Conservation (phyloP, 2,888 invertebrate species). For the Steinernema scapterisci region DNA sequence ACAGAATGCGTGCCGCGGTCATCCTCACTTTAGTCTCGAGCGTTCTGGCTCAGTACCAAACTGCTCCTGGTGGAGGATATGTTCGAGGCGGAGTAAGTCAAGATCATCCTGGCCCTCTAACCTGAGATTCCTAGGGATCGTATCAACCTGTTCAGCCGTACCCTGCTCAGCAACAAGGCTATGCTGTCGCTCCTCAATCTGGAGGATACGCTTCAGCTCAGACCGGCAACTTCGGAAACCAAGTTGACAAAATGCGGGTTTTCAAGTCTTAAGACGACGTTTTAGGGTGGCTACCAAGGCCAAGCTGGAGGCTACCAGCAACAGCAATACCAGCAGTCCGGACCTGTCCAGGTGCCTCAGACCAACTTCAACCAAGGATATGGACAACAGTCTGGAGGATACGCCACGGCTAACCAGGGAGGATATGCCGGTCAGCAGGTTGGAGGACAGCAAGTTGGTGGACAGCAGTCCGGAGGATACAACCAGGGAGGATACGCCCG, state of each 20-base stretch:
- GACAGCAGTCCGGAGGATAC: neutral
- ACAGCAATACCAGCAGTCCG: constrained; percentile 10
- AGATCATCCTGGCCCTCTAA: neutral
- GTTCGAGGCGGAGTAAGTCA: constrained; percentile 15
- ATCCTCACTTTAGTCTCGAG: constrained; percentile 26
- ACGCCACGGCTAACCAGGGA: neutral
- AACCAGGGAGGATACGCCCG: neutral
- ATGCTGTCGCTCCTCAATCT: constrained; percentile 16
- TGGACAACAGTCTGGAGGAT: constrained; percentile 8
- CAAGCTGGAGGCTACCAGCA: neutral
- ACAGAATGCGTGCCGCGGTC: constrained; percentile 25
- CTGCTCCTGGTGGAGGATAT: neutral
- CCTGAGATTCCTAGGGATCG: neutral
- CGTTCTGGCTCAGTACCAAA: constrained; percentile 25
- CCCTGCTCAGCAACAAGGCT: constrained; percentile 22
- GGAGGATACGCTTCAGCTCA: neutral
- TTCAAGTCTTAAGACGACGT: neutral
- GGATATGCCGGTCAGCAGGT: neutral
- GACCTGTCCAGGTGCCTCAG: constrained; percentile 7
- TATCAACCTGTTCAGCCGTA: constrained; percentile 14
- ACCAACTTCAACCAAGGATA: neutral
- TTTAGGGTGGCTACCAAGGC: constrained; percentile 15
- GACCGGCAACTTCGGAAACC: neutral
- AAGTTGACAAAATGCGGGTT: neutral
- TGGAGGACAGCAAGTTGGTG: neutral